Evolutionary conservation across 2,797 vertebrate genomes (phyloP).

Genomic region (Gephyroberyx darwinii): DNA sequence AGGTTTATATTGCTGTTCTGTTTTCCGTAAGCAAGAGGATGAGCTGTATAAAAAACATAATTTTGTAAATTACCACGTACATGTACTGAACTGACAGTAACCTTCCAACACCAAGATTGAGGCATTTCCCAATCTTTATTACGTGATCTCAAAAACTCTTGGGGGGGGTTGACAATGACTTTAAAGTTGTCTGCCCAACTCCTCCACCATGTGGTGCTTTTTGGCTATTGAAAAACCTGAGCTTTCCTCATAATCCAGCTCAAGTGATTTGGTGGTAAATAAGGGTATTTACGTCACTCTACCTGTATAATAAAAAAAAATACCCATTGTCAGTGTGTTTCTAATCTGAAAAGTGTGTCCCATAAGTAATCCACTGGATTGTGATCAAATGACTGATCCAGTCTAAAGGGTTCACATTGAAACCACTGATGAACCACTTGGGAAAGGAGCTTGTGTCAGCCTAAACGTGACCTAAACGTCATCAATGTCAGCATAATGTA

Average conservation of each 20-base stretch:
- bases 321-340: not conserved
- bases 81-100: not conserved
- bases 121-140: not conserved
- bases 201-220: constrained; percentile 61
- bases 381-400: too few species aligned
- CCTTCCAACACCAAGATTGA: not conserved
- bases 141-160: not conserved
- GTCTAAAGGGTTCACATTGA: too few species aligned
- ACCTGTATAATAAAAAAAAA: not conserved
- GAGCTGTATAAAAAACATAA: too few species aligned
- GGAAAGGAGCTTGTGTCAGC: too few species aligned
- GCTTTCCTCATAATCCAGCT: not conserved
- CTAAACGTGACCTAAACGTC: too few species aligned
- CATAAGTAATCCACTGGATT: too few species aligned
- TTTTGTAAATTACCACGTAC: not conserved
- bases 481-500: not conserved
- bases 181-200: constrained; percentile 10
- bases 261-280: not conserved
- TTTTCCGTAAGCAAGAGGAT: not conserved
- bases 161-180: not conserved
- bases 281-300: not conserved
- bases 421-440: too few species aligned
- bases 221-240: not conserved
- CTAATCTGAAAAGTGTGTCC: not conserved
- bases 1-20: not conserved